Evolutionary conservation across 2,888 invertebrate genomes (phyloP).

Genomic region (Ommatoiulus sabulosus): DNA sequence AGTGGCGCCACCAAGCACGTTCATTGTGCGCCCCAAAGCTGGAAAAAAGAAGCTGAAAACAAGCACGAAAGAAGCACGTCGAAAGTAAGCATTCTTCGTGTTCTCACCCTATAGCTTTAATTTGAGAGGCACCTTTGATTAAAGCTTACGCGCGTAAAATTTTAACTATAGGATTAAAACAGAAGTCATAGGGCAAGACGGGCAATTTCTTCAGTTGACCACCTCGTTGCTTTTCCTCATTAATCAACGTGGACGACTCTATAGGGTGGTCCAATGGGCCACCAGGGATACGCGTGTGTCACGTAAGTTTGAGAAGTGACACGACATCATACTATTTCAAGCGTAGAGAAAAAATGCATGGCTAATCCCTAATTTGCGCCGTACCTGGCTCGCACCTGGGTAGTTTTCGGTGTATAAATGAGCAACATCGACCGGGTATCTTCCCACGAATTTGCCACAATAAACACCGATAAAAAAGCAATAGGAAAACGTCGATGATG

Average conservation of each 20-base stretch:
- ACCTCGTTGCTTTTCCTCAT: not conserved
- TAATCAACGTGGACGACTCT: not conserved
- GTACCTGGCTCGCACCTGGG: not conserved
- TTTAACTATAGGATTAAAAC: not conserved
- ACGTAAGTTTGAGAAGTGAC: conserved; percentile 3
- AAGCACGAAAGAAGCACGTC: too few species aligned
- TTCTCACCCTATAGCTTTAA: too few species aligned
- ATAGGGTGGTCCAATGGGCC: conserved; percentile 34
- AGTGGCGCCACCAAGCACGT: too few species aligned
- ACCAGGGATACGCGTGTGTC: not conserved
- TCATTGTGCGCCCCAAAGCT: too few species aligned
- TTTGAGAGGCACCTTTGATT: too few species aligned
- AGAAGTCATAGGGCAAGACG: not conserved
- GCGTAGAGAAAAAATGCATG: not conserved
- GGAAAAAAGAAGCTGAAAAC: too few species aligned
- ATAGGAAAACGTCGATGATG: not conserved
- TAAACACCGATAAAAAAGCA: not conserved
- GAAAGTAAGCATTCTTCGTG: too few species aligned
- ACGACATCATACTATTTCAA: not conserved
- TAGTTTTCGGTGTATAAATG: not conserved
- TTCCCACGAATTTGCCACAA: not conserved
- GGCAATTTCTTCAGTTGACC: not conserved
- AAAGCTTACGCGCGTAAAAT: not conserved
- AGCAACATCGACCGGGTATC: not conserved
- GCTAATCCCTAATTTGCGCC: not conserved